phyloP scores from a whole-genome alignment of 2,888 invertebrate species.

The Mechanitis mazaeus region DNA sequence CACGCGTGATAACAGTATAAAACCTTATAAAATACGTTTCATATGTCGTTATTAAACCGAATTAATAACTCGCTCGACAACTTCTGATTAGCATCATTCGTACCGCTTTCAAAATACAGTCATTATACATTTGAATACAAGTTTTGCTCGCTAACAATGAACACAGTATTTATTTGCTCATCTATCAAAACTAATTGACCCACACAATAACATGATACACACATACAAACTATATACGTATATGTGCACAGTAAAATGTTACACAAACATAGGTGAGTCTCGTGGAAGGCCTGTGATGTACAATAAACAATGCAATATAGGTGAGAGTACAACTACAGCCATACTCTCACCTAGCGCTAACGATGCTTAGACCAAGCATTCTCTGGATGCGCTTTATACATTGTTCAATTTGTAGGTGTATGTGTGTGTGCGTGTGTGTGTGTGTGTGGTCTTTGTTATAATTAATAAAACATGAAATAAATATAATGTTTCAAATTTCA shows the following conservation, averaged over 20 bases:
- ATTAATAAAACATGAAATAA: neutral
- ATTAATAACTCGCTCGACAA: too few relatives aligned
- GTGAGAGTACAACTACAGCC: constrained; percentile 34
- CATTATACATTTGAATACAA: neutral
- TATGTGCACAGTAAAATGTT: too few relatives aligned
- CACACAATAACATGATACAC: constrained; percentile 14
- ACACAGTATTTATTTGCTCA: constrained; percentile 1
- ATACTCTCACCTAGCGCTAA: constrained; percentile 16
- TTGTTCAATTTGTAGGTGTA: constrained; percentile 10
- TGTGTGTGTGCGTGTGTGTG: too few relatives aligned
- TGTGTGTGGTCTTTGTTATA: neutral
- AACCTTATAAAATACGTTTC: too few relatives aligned
- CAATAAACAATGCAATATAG: constrained; percentile 51
- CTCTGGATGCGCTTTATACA: constrained; percentile 13
- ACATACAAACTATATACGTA: neutral
- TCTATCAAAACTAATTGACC: constrained; percentile 24
- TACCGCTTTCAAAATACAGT: neutral
- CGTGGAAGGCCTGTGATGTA: constrained; percentile 45
- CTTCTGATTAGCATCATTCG: too few relatives aligned
- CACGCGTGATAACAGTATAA: neutral
- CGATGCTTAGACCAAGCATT: constrained; percentile 15
- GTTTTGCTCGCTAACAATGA: neutral
- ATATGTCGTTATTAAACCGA: too few relatives aligned
- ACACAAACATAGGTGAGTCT: too few relatives aligned
- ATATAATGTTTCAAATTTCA: too few relatives aligned